Evolutionary conservation across 2,888 invertebrate species (phyloP).

Genomic region (Agriopis aurantiaria): DNA sequence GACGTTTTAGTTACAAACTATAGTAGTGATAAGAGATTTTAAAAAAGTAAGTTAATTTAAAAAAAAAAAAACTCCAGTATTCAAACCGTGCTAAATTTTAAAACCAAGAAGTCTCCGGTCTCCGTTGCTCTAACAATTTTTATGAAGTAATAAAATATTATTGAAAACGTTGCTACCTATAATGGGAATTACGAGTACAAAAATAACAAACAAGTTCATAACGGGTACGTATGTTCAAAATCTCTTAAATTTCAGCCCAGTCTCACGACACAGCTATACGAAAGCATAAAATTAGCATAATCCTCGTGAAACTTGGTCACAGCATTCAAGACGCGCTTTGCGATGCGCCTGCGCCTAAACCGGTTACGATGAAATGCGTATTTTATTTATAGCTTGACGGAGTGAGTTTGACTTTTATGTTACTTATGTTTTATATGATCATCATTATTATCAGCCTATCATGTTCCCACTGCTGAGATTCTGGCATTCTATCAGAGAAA

Average conservation of each 20-base stretch:
- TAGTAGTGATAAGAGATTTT: too few relatives aligned
- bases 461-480: too few relatives aligned
- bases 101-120: too few relatives aligned
- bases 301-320: conserved; percentile 11
- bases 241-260: neutral
- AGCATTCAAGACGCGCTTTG: conserved; percentile 9
- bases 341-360: conserved; percentile 51
- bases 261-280: neutral
- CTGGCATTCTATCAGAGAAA: too few relatives aligned
- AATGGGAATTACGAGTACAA: neutral
- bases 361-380: conserved; percentile 43
- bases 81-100: too few relatives aligned
- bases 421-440: neutral
- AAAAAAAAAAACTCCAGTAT: too few relatives aligned
- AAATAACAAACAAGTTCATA: neutral
- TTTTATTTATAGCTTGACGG: conserved; percentile 49
- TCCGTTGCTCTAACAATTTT: too few relatives aligned
- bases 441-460: too few relatives aligned
- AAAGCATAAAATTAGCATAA: neutral
- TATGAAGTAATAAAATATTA: too few relatives aligned
- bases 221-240: neutral
- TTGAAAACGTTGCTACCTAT: too few relatives aligned
- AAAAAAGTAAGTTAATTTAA: too few relatives aligned
- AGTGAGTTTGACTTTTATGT: conserved; percentile 39
- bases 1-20: too few relatives aligned